Percentiles rank a stretch among this genome's conserved stretches.
phyloP scores from a whole-genome alignment of 2,888 invertebrate genomes.

The Caenorhabditis virilis region DNA sequence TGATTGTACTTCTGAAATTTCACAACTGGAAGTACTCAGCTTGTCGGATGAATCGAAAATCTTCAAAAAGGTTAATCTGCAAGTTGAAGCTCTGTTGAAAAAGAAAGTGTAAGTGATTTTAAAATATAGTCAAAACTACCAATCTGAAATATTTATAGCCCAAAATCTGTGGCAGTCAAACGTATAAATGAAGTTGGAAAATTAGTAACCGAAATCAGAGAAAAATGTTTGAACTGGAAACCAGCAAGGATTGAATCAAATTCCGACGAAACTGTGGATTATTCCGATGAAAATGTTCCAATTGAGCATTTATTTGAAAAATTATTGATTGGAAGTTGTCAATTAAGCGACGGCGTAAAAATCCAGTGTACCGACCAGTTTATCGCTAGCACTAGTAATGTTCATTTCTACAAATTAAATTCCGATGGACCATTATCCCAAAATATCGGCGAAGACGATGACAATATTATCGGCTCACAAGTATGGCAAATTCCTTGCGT shows the following conservation, averaged over 20 bases:
- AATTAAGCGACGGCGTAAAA: constrained; percentile 26
- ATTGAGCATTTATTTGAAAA: constrained; percentile 18
- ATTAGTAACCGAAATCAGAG: constrained; percentile 1
- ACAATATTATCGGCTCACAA: constrained; percentile 53
- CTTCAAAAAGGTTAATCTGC: constrained; percentile 10
- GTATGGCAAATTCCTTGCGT: constrained; percentile 82
- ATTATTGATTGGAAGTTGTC: constrained; percentile 18
- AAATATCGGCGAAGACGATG: constrained; percentile 27
- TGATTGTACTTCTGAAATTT: background rate
- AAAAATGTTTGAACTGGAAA: constrained; percentile 25
- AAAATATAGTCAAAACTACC: constrained; percentile 6
- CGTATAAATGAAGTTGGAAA: constrained; percentile 16
- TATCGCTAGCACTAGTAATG: constrained; percentile 7
- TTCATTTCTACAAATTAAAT: constrained; percentile 53
- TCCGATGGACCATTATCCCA: constrained; percentile 37
- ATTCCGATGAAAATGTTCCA: constrained; percentile 4
- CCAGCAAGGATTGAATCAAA: too few species aligned
- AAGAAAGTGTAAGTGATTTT: constrained; percentile 38
- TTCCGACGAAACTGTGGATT: background rate
- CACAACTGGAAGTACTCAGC: background rate
- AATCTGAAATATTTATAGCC: constrained; percentile 23
- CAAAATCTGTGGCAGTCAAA: constrained; percentile 25
- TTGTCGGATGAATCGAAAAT: background rate
- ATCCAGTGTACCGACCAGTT: constrained; percentile 5
- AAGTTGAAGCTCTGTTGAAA: constrained; percentile 41